Evolutionary conservation across 1,140 invertebrate species (phyloP).

Genomic region (Rhagoletis zephyria): DNA sequence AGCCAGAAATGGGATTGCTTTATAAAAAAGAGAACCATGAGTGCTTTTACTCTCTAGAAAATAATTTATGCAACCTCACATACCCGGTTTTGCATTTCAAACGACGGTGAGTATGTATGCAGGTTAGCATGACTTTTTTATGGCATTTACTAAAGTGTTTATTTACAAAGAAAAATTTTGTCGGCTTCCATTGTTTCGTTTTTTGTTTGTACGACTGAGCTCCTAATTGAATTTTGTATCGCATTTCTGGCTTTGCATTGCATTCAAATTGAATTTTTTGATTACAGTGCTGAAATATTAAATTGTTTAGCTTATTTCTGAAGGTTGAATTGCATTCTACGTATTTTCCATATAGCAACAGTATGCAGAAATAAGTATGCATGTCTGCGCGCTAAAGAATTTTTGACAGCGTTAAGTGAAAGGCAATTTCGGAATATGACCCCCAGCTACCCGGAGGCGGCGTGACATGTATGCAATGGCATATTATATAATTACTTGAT

Average conservation of each 20-base stretch:
- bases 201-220: background rate
- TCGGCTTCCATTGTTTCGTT: conserved; percentile 21
- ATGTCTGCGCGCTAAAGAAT: background rate
- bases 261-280: conserved; percentile 25
- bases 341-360: background rate
- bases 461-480: background rate
- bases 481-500: background rate
- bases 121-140: too few relatives aligned
- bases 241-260: background rate
- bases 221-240: background rate
- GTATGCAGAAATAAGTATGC: background rate
- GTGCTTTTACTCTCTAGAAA: too few relatives aligned
- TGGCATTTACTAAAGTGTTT: background rate
- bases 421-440: background rate
- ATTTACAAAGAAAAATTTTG: background rate
- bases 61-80: too few relatives aligned
- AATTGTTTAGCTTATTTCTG: background rate
- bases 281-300: background rate
- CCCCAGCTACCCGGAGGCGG: background rate
- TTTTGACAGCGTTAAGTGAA: background rate
- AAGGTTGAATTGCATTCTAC: conserved; percentile 8
- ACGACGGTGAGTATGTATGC: too few relatives aligned
- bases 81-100: too few relatives aligned
- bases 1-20: too few relatives aligned
- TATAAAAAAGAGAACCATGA: too few relatives aligned